These are phyloP conservation scores for Clarias macrocephalus DNA, from an alignment of 2,113 vertebrate genomes.

Conservation along the genomic window DNA sequence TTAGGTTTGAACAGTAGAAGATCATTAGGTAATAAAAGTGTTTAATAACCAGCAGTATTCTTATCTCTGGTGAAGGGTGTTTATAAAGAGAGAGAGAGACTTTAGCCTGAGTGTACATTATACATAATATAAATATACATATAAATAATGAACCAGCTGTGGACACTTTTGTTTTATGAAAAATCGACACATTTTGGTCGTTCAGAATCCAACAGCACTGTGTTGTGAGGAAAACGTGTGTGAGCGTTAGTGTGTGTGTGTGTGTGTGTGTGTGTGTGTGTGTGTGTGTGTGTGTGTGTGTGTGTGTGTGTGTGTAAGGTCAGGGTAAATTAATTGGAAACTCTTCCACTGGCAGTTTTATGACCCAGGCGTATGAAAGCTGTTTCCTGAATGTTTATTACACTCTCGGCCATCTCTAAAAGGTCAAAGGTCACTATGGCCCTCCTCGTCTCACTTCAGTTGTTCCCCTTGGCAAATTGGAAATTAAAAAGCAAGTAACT, in stretches of 20 bases:
- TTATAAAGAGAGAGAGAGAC: neutral
- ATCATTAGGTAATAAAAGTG: neutral
- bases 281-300: neutral
- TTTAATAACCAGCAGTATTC: neutral
- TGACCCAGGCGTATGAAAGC: too few relatives aligned
- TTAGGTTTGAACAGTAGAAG: neutral
- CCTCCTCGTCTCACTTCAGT: neutral
- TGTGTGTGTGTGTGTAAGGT: neutral
- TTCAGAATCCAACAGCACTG: neutral
- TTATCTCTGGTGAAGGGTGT: neutral
- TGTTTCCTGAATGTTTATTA: neutral
- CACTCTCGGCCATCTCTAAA: neutral
- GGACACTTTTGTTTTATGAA: neutral
- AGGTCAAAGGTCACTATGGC: neutral
- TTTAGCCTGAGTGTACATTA: neutral
- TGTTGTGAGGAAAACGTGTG: neutral
- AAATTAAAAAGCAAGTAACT: neutral
- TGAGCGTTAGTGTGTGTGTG: neutral
- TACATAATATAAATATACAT: too few relatives aligned
- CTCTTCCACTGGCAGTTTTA: neutral
- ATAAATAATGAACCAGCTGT: neutral
- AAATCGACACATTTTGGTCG: neutral
- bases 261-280: too few relatives aligned
- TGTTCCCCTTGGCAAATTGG: neutral
- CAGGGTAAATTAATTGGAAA: neutral